Conservation (phyloP, 2,113 vertebrate species). For the Vulpes lagopus region DNA sequence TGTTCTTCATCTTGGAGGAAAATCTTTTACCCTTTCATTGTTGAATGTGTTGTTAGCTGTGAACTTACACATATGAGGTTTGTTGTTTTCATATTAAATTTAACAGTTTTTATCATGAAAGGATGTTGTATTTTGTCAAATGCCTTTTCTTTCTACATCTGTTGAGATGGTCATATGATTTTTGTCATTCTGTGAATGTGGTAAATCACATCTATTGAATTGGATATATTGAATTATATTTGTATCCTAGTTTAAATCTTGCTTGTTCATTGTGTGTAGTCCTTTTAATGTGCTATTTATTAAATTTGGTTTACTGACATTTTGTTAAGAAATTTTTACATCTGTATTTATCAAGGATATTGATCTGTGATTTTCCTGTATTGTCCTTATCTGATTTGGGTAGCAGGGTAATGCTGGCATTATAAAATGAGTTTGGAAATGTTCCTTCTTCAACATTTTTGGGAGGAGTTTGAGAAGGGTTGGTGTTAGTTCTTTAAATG, state of each 20-base stretch:
- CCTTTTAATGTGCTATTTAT: neutral
- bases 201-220: neutral
- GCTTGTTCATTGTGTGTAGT: neutral
- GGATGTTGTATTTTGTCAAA: neutral
- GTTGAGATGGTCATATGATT: neutral
- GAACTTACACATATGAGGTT: neutral
- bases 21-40: neutral
- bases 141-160: neutral
- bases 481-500: neutral
- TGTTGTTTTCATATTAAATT: neutral
- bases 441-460: neutral
- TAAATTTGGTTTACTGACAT: neutral
- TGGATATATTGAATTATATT: neutral
- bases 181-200: neutral
- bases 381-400: neutral
- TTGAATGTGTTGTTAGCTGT: neutral
- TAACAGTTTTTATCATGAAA: neutral
- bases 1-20: neutral
- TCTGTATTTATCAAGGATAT: neutral
- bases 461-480: neutral
- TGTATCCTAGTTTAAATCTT: neutral
- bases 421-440: neutral
- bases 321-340: neutral
- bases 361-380: neutral
- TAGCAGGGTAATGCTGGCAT: neutral